A percentile compares a stretch with the other conserved stretches of the same genome.
Evolutionary conservation across 2,113 vertebrate species (phyloP).

Genomic region (Epinephelus cyanopodus): DNA sequence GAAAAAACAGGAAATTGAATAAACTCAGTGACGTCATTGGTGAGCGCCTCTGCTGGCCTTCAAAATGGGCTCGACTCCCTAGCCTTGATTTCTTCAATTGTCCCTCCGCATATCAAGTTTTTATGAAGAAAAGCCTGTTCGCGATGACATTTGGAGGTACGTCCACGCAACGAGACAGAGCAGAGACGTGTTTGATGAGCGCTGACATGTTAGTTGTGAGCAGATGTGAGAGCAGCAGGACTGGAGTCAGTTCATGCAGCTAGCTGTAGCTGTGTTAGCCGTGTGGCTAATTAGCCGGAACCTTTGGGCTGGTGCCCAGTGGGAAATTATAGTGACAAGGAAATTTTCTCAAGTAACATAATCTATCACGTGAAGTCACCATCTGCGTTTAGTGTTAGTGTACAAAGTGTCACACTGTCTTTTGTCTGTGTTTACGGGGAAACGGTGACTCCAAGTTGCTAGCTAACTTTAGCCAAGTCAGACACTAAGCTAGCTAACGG

Average conservation of each 20-base stretch:
- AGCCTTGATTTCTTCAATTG: constrained; percentile 79
- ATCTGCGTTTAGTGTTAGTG: background rate
- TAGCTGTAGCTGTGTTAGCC: constrained; percentile 68
- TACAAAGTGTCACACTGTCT: constrained; percentile 40
- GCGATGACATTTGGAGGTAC: constrained; percentile 86
- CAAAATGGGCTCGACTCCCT: constrained; percentile 82
- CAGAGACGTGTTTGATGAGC: background rate
- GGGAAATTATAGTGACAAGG: constrained; percentile 10
- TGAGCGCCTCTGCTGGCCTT: constrained; percentile 86
- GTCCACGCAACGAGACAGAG: constrained; percentile 29
- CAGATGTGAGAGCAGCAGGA: constrained; percentile 36
- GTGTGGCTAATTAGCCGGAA: constrained; percentile 61
- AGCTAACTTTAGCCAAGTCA: constrained; percentile 68
- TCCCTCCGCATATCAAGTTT: constrained; percentile 65
- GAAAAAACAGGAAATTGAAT: constrained; percentile 72
- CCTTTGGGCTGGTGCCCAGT: constrained; percentile 42
- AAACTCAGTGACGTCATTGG: constrained; percentile 80
- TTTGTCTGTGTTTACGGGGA: background rate
- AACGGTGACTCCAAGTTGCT: constrained; percentile 25
- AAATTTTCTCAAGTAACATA: background rate
- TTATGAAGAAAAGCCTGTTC: constrained; percentile 48
- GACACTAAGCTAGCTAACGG: constrained; percentile 50
- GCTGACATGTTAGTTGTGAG: constrained; percentile 23
- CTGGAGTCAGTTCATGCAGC: constrained; percentile 51
- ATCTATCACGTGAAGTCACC: background rate